A percentile compares a stretch with the other conserved stretches of the same genome.
These are phyloP conservation scores for Drosophila sordidapex DNA, from an alignment of 2,888 invertebrate genomes.

Conservation along the genomic window DNA sequence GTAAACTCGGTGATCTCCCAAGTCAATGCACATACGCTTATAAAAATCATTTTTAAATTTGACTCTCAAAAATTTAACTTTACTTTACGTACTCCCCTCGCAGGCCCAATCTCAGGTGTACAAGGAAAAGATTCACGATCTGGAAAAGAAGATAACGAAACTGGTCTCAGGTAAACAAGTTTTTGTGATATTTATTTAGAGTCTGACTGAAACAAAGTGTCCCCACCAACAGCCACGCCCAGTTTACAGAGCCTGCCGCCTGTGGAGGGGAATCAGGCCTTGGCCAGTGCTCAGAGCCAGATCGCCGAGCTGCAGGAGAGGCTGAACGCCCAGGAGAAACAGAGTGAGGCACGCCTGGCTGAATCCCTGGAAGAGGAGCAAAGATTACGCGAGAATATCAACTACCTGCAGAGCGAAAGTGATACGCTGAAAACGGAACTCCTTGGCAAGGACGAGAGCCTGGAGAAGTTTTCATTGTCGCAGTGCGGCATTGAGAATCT, in stretches of 20 bases:
- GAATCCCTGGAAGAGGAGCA: constrained; percentile 71
- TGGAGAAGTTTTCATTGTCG: constrained; percentile 83
- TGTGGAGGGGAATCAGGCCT: constrained; percentile 46
- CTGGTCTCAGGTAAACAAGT: constrained; percentile 70
- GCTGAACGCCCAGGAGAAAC: constrained; percentile 50
- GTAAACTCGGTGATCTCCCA: background rate
- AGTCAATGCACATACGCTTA: constrained; percentile 28
- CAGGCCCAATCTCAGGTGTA: constrained; percentile 84
- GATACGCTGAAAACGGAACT: constrained; percentile 77
- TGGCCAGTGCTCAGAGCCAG: constrained; percentile 46
- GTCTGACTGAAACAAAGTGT: background rate
- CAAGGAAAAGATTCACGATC: constrained; percentile 82
- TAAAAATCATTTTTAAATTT: background rate
- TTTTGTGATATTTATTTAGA: background rate
- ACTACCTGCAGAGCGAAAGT: constrained; percentile 76
- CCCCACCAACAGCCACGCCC: constrained; percentile 54
- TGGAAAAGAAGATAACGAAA: constrained; percentile 80
- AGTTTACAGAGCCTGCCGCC: constrained; percentile 62
- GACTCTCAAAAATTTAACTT: background rate
- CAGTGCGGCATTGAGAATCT: constrained; percentile 80
- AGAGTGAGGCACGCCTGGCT: constrained; percentile 52
- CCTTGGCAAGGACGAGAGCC: constrained; percentile 80
- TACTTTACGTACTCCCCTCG: constrained; percentile 20
- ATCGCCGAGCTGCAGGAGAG: constrained; percentile 59
- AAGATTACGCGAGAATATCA: constrained; percentile 73